Percentiles rank a stretch among this genome's conserved stretches.
Conservation (phyloP, 2,797 vertebrate genomes). For the Taeniopygia guttata region DNA sequence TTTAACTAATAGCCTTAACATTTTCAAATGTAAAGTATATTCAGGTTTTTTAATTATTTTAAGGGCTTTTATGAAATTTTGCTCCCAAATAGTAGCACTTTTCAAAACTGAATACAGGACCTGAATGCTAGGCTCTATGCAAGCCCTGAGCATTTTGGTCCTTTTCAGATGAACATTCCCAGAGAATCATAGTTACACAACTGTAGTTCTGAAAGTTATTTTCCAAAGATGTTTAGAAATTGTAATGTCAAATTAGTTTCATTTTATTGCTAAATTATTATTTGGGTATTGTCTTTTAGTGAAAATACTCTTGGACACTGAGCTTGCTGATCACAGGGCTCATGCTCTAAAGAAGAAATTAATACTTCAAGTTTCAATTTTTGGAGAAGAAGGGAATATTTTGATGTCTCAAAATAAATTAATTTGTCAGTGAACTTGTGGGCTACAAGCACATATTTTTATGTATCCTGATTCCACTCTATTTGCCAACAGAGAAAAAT, state of each 20-base stretch:
- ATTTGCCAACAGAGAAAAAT: neutral
- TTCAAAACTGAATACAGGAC: neutral
- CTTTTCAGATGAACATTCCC: neutral
- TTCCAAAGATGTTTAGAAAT: neutral
- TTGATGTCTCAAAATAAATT: neutral
- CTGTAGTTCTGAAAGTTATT: conserved; percentile 4
- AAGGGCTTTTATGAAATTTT: neutral
- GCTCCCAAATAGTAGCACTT: neutral
- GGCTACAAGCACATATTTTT: neutral
- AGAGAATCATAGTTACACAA: neutral
- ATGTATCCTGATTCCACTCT: neutral
- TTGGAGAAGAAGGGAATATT: neutral
- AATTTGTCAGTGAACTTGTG: neutral
- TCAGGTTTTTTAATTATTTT: neutral
- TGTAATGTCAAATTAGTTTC: neutral
- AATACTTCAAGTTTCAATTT: neutral
- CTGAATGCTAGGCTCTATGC: neutral
- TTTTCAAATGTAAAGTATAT: neutral
- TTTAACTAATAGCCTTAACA: neutral
- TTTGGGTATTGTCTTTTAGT: neutral
- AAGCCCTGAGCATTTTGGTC: neutral
- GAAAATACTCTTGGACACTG: neutral
- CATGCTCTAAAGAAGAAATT: neutral
- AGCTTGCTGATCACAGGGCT: neutral
- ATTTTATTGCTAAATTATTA: neutral